phyloP scores from a whole-genome alignment of 2,113 vertebrate species.

The Megatriorchis doriae region DNA sequence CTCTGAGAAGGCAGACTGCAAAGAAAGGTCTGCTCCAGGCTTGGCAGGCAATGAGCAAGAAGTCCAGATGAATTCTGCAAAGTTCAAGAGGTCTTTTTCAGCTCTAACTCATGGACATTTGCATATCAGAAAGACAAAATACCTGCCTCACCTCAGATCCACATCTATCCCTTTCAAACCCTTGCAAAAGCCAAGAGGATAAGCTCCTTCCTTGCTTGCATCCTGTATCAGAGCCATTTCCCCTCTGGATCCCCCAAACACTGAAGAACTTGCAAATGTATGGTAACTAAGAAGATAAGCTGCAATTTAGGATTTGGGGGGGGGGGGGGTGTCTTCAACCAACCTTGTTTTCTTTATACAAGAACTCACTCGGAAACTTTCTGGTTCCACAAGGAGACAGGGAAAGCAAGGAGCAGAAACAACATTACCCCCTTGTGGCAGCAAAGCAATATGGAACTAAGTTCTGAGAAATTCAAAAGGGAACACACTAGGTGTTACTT shows the following conservation, averaged over 20 bases:
- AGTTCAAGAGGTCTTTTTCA: background rate
- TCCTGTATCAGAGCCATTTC: background rate
- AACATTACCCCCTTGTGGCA: slow-evolving; percentile 59
- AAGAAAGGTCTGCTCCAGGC: background rate
- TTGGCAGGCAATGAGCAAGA: background rate
- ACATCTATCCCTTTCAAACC: background rate
- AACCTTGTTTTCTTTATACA: background rate
- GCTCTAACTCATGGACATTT: background rate
- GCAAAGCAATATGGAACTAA: background rate
- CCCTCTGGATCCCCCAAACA: background rate
- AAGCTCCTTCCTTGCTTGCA: background rate
- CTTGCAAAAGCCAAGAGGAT: background rate
- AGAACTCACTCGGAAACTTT: background rate
- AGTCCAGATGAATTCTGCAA: background rate
- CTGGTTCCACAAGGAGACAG: background rate
- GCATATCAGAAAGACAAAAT: background rate
- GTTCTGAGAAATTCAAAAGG: background rate
- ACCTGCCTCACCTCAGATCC: background rate
- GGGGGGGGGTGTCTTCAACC: background rate
- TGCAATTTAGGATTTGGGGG: background rate
- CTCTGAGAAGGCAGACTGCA: background rate
- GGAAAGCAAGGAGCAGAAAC: slow-evolving; percentile 5
- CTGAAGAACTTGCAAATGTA: background rate
- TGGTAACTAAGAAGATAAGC: background rate
- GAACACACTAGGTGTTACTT: background rate